Evolutionary conservation across 2,888 invertebrate species (phyloP), one percentile per base, ranked within the genome.

Genomic region (Coenonympha arcania): DNA sequence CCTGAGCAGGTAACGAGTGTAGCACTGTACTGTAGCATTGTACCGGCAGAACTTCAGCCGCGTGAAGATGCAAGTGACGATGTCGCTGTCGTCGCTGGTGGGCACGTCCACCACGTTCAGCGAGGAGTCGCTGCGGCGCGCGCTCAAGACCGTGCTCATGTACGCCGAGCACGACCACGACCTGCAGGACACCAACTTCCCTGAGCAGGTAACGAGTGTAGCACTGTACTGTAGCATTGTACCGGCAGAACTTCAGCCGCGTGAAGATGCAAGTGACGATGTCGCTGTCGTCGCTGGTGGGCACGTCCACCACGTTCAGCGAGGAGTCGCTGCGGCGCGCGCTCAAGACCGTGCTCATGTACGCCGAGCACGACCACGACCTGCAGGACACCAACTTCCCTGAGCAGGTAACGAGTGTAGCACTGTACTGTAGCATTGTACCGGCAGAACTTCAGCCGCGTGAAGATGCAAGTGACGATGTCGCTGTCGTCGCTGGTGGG

Each of bases 211-310:
- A 1, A 44, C 6, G 20, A n/a, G 15, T 3, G n/a, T n/a, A n/a
- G n/a, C n/a, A n/a, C n/a, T n/a, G n/a, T n/a, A n/a, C n/a, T n/a
- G n/a, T n/a, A n/a, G n/a, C n/a, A n/a, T n/a, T n/a, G n/a, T n/a
- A n/a, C n/a, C n/a, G 6, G 1, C 73, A 96, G 95, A 98, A 97
- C 82, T 98, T 99, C 84, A 96, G 98, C 31, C 89, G 97, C 57
- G 96, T 99, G 2, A 99, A 99, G 88, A 98, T 98, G 98, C 98
- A 98, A 87, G 96, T 99, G 56, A 99, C 99, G 6, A 98, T 98
- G 92, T 97, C 98, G 0, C 87, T 99, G 51, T 98, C 98, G 48
- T 95, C 96, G 2, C 87, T 99, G 43, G 98, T 98, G 39, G 98
- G 96, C 26, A 94, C 95, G 0, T 94, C 93, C 54, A 91, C 93